A percentile compares a stretch with the other conserved stretches of the same genome.
phyloP scores from a whole-genome alignment of 2,113 vertebrate species.

The Vidua chalybeata region DNA sequence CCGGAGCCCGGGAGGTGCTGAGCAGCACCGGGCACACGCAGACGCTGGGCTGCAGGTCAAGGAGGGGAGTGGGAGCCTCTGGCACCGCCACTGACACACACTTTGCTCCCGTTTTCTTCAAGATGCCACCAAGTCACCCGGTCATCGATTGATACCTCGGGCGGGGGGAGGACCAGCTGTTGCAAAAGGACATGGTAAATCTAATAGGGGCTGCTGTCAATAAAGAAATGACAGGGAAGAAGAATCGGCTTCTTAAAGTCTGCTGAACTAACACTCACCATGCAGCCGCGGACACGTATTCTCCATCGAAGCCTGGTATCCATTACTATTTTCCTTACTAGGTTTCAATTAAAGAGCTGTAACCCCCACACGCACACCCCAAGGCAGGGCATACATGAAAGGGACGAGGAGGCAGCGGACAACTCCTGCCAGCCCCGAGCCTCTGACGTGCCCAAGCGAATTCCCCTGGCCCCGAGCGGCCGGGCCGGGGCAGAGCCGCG shows the following conservation, averaged over 20 bases:
- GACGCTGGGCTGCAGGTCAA: not conserved
- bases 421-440: not conserved
- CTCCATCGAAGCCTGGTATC: slow-evolving; percentile 69
- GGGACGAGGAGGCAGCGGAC: not conserved
- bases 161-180: slow-evolving; percentile 21
- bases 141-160: slow-evolving; percentile 49
- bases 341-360: slow-evolving; percentile 72
- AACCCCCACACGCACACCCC: not conserved
- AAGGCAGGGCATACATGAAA: slow-evolving; percentile 2
- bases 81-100: not conserved
- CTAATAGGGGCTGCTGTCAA: slow-evolving; percentile 63
- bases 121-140: slow-evolving; percentile 50
- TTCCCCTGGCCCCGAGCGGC: not conserved
- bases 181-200: slow-evolving; percentile 61
- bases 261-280: slow-evolving; percentile 78
- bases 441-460: not conserved
- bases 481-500: not conserved
- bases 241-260: slow-evolving; percentile 64
- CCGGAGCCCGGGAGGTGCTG: not conserved
- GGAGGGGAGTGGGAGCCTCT: not conserved
- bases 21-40: not conserved
- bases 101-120: not conserved
- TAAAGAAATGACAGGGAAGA: slow-evolving; percentile 71
- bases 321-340: slow-evolving; percentile 72
- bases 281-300: slow-evolving; percentile 72